Percentiles rank a stretch among this genome's conserved stretches.
phyloP scores from a whole-genome alignment of 2,113 vertebrate genomes.

The Ciconia maguari region DNA sequence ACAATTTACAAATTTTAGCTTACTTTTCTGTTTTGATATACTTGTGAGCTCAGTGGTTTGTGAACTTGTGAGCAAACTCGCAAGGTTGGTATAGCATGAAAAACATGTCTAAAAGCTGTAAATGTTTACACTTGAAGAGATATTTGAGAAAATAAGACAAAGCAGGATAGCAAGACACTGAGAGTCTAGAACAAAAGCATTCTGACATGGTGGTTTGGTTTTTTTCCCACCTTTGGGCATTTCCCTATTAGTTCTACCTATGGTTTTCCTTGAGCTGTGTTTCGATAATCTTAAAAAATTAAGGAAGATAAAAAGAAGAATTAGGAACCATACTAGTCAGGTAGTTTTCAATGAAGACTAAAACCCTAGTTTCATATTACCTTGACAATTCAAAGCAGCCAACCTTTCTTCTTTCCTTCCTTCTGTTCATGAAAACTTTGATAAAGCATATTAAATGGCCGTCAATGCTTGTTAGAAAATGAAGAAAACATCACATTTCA shows the following conservation, averaged over 20 bases:
- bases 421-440: not conserved
- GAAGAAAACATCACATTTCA: not conserved
- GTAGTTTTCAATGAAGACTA: not conserved
- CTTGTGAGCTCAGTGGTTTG: not conserved
- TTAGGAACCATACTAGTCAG: not conserved
- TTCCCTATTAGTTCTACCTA: not conserved
- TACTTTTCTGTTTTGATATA: not conserved
- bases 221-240: not conserved
- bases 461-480: not conserved
- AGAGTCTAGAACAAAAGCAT: not conserved
- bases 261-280: not conserved
- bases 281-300: not conserved
- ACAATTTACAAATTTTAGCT: not conserved
- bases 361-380: not conserved
- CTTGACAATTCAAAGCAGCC: not conserved
- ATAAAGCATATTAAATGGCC: not conserved
- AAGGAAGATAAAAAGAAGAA: not conserved
- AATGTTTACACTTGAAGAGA: not conserved
- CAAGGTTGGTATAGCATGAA: not conserved
- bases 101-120: not conserved
- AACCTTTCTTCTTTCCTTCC: not conserved
- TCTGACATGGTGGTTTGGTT: not conserved
- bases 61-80: not conserved
- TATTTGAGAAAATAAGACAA: not conserved
- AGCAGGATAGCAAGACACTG: not conserved